Conservation (phyloP, 2,797 vertebrate species). For the Spinus pinus region DNA sequence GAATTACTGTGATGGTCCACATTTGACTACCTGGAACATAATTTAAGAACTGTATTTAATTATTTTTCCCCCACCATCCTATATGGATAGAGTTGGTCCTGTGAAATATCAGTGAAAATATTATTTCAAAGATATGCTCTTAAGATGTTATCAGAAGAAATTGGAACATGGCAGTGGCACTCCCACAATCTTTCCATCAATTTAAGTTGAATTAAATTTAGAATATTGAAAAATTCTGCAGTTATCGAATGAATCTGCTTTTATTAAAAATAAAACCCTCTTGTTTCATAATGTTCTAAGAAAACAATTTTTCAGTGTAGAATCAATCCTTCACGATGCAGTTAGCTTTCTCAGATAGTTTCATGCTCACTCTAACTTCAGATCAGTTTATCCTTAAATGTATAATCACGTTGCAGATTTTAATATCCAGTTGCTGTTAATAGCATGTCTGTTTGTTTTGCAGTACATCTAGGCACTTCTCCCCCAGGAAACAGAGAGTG, state of each 20-base stretch:
- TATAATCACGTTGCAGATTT: neutral
- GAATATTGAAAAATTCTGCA: neutral
- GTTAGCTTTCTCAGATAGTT: neutral
- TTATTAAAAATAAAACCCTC: neutral
- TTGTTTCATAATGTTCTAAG: neutral
- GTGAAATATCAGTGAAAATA: neutral
- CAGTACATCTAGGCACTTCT: neutral
- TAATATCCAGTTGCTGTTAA: conserved; percentile 13
- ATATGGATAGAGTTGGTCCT: neutral
- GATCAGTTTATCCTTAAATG: neutral
- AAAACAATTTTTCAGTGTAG: neutral
- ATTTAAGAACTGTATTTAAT: neutral
- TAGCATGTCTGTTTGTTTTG: neutral
- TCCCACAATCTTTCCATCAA: neutral
- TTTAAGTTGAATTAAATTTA: neutral
- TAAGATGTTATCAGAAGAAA: neutral
- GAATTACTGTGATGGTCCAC: neutral
- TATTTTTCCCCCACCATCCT: neutral
- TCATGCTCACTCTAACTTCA: neutral
- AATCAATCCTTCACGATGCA: neutral
- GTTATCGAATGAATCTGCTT: neutral
- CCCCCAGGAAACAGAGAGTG: neutral
- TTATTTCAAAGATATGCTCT: neutral
- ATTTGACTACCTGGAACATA: neutral
- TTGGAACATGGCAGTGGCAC: neutral